Evolutionary conservation across 1,140 invertebrate species (phyloP), one percentile per base, ranked within the genome.

Genomic region (Halyomorpha halys): DNA sequence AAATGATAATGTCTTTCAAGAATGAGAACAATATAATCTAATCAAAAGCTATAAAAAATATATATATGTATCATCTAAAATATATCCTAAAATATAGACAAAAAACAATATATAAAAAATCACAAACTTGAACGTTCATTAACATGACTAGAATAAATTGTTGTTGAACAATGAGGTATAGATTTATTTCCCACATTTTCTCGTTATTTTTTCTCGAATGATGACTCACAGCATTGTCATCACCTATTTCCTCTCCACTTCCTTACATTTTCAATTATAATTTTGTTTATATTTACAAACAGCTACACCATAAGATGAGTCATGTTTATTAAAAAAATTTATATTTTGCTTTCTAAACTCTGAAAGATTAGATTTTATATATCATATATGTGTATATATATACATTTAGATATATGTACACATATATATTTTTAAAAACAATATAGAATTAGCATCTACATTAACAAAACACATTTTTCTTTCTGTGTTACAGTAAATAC

Each of bases 61-160:
- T 56, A 56, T 56, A 56, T 56, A 23, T 56, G 23, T 56, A 56
- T 56, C 53, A 56, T 56, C 53, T 56, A 56, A 56, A 56, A 56
- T 56, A 56, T 56, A 56, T 56, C 27, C 53, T 56, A 56, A 56
- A 39, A 39, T 39, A 56, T 56, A 56, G 19, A 56, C 53, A 56
- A 19, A 56, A 56, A 56, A 56, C 53, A 56, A 56, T 56, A 56
- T 56, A 56, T 56, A 56, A 56, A 56, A 56, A 56, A 56, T 56
- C 53, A 56, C 53, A 56, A 56, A 56, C 19, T 56, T 25, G 14
- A 56, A 56, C 53, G 9, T 25, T 56, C 53, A 56, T 23, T 56
- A 56, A 49, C 47, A 49, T 19, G 47, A 49, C 19, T 23, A 56
- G 18, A 56, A 25, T 56, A 23, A 21, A 56, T 23, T 56, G 53